A percentile compares a stretch with the other conserved stretches of the same genome.
Evolutionary conservation across 2,888 invertebrate species (phyloP).

Genomic region (Mechanitis mazaeus): DNA sequence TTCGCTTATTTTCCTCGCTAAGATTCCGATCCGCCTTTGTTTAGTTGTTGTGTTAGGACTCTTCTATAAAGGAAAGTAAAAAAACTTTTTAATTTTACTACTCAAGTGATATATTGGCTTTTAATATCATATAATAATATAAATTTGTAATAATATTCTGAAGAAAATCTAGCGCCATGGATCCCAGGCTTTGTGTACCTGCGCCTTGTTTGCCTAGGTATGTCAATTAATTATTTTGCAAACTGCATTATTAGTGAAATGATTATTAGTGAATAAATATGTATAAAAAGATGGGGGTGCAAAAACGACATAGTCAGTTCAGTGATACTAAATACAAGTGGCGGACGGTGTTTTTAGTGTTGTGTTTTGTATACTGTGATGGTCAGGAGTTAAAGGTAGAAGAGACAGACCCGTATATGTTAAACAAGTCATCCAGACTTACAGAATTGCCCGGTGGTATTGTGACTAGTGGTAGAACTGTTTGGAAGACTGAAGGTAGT

Average conservation of each 20-base stretch:
- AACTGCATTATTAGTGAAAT: constrained; percentile 57
- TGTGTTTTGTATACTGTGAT: constrained; percentile 49
- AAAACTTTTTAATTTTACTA: too few species aligned
- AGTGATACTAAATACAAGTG: constrained; percentile 74
- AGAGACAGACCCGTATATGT: constrained; percentile 60
- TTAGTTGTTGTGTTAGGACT: constrained; percentile 30
- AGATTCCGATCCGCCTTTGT: constrained; percentile 67
- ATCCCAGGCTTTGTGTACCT: constrained; percentile 38
- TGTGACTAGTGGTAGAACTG: constrained; percentile 75
- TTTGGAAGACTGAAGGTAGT: constrained; percentile 77
- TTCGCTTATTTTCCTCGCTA: constrained; percentile 60
- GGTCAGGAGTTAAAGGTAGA: constrained; percentile 53
- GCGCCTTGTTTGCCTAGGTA: constrained; percentile 50
- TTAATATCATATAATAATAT: not conserved
- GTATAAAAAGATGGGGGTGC: constrained; percentile 66
- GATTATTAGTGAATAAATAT: constrained; percentile 54
- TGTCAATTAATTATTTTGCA: constrained; percentile 45
- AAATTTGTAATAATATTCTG: too few species aligned
- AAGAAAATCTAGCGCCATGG: constrained; percentile 12
- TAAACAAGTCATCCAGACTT: constrained; percentile 60
- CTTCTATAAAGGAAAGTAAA: too few species aligned
- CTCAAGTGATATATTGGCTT: not conserved
- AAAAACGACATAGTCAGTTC: constrained; percentile 72
- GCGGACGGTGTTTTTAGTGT: constrained; percentile 61
- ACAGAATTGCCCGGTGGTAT: constrained; percentile 81